These are phyloP conservation scores for Peromyscus nudipes DNA, from an alignment of 2,797 vertebrate genomes.

Conservation along the genomic window DNA sequence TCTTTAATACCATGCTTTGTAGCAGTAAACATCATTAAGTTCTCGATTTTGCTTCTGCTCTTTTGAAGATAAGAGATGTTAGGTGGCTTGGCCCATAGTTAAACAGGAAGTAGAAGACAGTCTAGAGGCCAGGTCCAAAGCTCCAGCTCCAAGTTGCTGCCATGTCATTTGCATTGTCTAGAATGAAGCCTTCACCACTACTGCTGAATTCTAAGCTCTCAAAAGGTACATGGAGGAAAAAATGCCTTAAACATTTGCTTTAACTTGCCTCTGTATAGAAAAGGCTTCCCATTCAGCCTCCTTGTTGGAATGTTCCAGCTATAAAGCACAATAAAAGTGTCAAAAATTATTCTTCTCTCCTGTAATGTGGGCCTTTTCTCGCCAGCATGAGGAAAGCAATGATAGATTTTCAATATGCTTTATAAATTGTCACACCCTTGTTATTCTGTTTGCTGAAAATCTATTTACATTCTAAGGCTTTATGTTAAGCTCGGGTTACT, in stretches of 20 bases:
- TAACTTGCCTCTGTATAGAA: not conserved
- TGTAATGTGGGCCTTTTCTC: slow-evolving; percentile 51
- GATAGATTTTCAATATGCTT: slow-evolving; percentile 73
- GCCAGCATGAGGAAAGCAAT: slow-evolving; percentile 54
- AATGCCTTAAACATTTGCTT: slow-evolving; percentile 10
- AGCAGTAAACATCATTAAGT: not conserved
- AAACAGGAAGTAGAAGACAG: not conserved
- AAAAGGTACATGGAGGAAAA: not conserved
- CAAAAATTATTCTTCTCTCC: slow-evolving; percentile 67
- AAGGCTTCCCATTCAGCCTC: slow-evolving; percentile 25
- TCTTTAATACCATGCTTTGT: not conserved
- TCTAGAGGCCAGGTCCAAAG: not conserved
- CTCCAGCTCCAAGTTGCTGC: not conserved
- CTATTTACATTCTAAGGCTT: slow-evolving; percentile 74
- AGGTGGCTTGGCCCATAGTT: not conserved
- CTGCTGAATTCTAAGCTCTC: not conserved
- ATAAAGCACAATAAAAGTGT: slow-evolving; percentile 72
- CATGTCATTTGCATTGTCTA: not conserved
- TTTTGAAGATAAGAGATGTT: not conserved
- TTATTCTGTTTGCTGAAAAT: slow-evolving; percentile 80
- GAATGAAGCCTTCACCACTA: not conserved
- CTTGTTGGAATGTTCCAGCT: slow-evolving; percentile 4
- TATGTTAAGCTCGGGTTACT: slow-evolving; percentile 78
- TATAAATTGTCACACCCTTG: slow-evolving; percentile 78
- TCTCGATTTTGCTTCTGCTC: not conserved